Conservation (phyloP, 2,113 vertebrate species). For the Paedocypris sp. region DNA sequence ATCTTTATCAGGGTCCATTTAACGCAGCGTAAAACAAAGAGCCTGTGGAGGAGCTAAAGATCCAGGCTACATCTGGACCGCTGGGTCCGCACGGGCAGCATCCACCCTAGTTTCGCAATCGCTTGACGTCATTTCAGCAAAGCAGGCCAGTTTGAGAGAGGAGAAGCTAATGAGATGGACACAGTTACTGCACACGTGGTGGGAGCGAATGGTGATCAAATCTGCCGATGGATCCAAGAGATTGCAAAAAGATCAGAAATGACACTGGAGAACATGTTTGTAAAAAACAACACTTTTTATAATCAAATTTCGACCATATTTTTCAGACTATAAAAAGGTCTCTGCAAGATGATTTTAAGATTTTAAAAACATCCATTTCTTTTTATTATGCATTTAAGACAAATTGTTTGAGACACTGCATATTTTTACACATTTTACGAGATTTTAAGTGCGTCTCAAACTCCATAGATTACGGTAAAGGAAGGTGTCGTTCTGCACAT, state of each 20-base stretch:
- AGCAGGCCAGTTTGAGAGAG: constrained; percentile 13
- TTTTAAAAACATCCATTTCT: too few relatives aligned
- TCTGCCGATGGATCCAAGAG: background rate
- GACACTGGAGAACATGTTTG: too few relatives aligned
- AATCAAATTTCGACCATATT: too few relatives aligned
- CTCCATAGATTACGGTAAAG: too few relatives aligned
- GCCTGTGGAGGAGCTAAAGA: background rate
- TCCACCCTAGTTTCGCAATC: constrained; percentile 22
- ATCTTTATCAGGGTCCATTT: constrained; percentile 4
- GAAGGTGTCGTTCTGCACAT: background rate
- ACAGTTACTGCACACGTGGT: constrained; percentile 10
- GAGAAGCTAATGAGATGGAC: background rate
- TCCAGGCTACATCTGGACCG: background rate
- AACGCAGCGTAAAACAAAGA: background rate
- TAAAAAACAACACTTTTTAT: too few relatives aligned
- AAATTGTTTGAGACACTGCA: too few relatives aligned
- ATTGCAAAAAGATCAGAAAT: background rate
- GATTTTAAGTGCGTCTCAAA: too few relatives aligned
- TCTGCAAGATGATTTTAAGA: too few relatives aligned
- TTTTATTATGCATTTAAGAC: too few relatives aligned
- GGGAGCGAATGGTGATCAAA: background rate
- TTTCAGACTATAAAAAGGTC: too few relatives aligned
- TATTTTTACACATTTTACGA: too few relatives aligned
- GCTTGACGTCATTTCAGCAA: constrained; percentile 15
- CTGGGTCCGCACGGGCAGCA: background rate